These are phyloP conservation scores for Ormia ochracea DNA, from an alignment of 2,888 invertebrate species.

Conservation along the genomic window DNA sequence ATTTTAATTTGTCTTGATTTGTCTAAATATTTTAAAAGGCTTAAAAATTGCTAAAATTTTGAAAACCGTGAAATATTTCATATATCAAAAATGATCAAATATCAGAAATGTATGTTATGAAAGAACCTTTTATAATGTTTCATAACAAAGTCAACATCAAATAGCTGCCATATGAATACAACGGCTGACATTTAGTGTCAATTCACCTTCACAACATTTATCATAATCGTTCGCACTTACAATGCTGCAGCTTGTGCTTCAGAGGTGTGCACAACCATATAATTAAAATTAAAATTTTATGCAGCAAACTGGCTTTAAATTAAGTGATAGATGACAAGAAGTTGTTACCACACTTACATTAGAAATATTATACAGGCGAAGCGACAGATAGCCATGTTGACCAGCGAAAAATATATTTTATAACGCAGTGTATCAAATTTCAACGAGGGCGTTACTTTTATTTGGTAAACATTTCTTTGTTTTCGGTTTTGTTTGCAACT, in stretches of 20 bases:
- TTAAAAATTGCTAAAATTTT: too few species aligned
- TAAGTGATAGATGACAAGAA: slow-evolving; percentile 38
- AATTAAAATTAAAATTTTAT: slow-evolving; percentile 1
- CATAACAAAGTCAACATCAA: background rate
- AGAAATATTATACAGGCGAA: background rate
- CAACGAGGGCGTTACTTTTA: background rate
- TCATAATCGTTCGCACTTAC: background rate
- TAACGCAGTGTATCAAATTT: background rate
- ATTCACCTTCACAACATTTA: slow-evolving; percentile 32
- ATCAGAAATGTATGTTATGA: too few species aligned
- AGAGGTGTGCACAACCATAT: background rate
- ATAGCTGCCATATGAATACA: background rate
- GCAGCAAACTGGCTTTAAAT: background rate
- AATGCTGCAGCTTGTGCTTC: background rate
- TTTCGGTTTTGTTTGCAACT: background rate
- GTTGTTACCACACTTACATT: slow-evolving; percentile 20
- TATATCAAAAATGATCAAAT: too few species aligned
- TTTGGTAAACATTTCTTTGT: background rate
- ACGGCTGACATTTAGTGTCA: slow-evolving; percentile 28
- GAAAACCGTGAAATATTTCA: too few species aligned
- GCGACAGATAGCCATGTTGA: background rate
- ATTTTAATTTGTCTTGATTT: too few species aligned
- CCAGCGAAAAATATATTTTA: background rate
- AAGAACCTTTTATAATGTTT: too few species aligned
- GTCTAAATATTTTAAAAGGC: too few species aligned